Evolutionary conservation across 2,797 vertebrate species (phyloP), one percentile per base, ranked within the genome.

Genomic region (Hafferia zeledoni): DNA sequence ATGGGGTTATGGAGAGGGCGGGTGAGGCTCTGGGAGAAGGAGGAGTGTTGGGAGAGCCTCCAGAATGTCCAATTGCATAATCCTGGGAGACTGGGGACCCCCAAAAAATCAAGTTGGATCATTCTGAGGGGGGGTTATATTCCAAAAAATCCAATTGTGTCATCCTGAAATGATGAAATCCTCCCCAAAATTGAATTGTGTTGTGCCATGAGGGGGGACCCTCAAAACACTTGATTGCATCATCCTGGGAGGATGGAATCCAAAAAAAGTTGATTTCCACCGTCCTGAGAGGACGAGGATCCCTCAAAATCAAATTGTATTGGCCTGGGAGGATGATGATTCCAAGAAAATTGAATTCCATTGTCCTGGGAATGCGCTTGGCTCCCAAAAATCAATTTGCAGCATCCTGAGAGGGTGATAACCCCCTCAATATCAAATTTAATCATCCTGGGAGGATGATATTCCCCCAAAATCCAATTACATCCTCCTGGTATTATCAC

Each of bases 171-270:
- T 13, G 13, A 3, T 2, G 13, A 5, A 24, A 11, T 4, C 13
- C 6, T 22, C 8, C 4, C 2, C 41, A 1, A 3, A 35, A 35
- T 0, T 10, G 41, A 25, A 43, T 15, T 81, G 4, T 14, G 12
- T 18, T 35, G 11, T 39, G 5, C 28, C 41, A 10, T 35, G 11
- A 30, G 17, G 28, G 7, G 6, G 12, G 13, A 9, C 37, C 33
- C 24, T 25, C 24, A n/a, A 50, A 83, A 13, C 16, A 5, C 16
- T 13, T 1, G 2, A 19, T n/a, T 59, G 23, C 28, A 65, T 33
- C 35, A 18, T n/a, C 41, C 18, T 46, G 39, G 37, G 25, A 53
- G 75, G 46, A 10, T 9, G 17, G 5, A 14, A 17, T 5, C 13
- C 35, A 8, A 13, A 20, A 35, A 59, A 77, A 10, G 9, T 63